Evolutionary conservation across 2,797 vertebrate genomes (phyloP).

Genomic region (Calcarius lapponicus): DNA sequence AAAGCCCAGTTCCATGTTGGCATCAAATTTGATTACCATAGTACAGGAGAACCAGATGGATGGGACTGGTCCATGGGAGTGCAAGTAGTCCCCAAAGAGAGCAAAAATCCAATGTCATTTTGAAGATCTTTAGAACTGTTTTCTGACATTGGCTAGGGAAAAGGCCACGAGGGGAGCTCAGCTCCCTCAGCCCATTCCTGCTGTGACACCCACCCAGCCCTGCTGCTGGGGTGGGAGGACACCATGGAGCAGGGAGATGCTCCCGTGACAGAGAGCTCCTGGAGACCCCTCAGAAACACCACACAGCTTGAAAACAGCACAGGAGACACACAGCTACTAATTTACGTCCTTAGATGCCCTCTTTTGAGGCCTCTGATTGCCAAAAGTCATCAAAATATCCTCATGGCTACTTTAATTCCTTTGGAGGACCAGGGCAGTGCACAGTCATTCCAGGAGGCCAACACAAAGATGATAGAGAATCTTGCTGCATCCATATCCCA

Average conservation of each 20-base stretch:
- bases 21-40: background rate
- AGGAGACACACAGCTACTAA: background rate
- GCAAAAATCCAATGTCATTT: background rate
- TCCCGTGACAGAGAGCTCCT: background rate
- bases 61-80: background rate
- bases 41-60: rapidly evolving
- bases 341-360: background rate
- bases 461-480: background rate
- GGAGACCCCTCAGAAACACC: background rate
- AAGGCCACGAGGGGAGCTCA: rapidly evolving
- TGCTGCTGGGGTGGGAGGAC: background rate
- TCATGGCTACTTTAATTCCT: background rate
- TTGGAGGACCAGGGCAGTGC: background rate
- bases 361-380: background rate
- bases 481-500: background rate
- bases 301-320: background rate
- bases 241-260: background rate
- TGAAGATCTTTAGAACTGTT: background rate
- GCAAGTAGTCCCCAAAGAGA: background rate
- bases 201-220: background rate
- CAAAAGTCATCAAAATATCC: background rate
- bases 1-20: background rate
- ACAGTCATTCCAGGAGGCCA: background rate
- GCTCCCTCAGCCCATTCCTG: background rate
- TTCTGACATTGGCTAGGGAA: background rate